Percentiles rank a stretch among this genome's conserved stretches.
Conservation (phyloP, 2,797 vertebrate species). For the Morelia viridis region DNA sequence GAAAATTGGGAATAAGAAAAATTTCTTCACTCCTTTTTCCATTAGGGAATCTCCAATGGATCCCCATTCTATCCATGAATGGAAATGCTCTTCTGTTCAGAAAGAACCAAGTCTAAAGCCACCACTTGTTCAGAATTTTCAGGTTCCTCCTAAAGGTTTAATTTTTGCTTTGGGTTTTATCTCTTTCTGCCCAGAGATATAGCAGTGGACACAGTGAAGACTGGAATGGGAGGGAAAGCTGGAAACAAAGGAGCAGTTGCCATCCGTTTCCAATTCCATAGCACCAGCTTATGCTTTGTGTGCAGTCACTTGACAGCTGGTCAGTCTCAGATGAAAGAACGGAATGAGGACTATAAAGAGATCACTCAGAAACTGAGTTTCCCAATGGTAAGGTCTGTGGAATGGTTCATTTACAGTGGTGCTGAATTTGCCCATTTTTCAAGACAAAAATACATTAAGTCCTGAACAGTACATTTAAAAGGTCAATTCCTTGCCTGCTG, state of each 20-base stretch:
- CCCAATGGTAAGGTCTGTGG: conserved; percentile 70
- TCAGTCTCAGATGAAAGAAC: conserved; percentile 80
- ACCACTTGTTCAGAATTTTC: conserved; percentile 19
- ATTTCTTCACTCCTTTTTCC: neutral
- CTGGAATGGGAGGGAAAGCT: conserved; percentile 81
- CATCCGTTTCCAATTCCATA: conserved; percentile 80
- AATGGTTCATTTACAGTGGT: neutral
- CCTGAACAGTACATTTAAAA: neutral
- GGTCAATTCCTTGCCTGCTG: neutral
- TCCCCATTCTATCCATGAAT: neutral
- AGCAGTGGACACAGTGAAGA: conserved; percentile 80
- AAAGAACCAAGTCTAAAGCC: neutral
- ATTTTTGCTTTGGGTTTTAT: neutral
- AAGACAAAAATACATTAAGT: neutral
- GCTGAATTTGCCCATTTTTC: neutral
- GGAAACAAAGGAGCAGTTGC: conserved; percentile 82
- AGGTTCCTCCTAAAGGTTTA: conserved; percentile 15
- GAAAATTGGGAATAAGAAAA: neutral
- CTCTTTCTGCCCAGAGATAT: conserved; percentile 69
- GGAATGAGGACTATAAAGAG: conserved; percentile 81
- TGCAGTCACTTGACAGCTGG: conserved; percentile 82
- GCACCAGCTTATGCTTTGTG: conserved; percentile 80
- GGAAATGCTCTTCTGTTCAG: neutral
- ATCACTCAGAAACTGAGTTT: conserved; percentile 81
- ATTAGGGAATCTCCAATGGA: neutral